These are phyloP conservation scores for Erebia aethiops DNA, from an alignment of 2,888 invertebrate species.

Conservation along the genomic window DNA sequence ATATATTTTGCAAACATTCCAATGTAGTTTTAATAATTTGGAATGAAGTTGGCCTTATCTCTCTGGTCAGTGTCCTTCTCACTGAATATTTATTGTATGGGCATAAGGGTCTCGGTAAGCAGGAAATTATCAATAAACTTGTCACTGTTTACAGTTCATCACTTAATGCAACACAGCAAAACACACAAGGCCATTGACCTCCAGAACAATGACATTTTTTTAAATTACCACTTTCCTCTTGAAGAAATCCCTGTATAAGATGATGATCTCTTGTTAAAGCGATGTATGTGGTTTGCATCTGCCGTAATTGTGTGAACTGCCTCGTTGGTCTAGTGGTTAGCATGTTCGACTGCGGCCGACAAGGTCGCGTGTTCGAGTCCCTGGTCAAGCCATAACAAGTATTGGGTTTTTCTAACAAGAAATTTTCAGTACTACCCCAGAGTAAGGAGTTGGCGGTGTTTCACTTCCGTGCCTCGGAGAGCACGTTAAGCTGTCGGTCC, in stretches of 20 bases:
- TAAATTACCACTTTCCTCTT: slow-evolving; percentile 1
- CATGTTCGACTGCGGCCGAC: no score
- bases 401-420: no score
- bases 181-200: slow-evolving; percentile 46
- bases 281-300: background rate
- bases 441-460: no score
- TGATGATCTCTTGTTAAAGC: no score
- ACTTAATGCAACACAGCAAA: slow-evolving; percentile 45
- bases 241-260: background rate
- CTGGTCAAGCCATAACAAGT: no score
- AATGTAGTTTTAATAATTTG: slow-evolving; percentile 13
- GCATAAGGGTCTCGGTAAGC: slow-evolving; percentile 66
- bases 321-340: no score
- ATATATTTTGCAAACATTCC: slow-evolving; percentile 4
- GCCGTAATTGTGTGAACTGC: no score
- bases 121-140: slow-evolving; percentile 76
- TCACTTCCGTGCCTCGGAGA: no score
- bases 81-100: slow-evolving; percentile 67
- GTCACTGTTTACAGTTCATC: slow-evolving; percentile 60
- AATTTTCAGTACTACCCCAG: no score
- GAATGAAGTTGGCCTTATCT: slow-evolving; percentile 24
- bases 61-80: slow-evolving; percentile 46
- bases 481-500: no score
- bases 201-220: slow-evolving; percentile 23
- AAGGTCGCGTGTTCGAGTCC: no score